Conservation (phyloP, 2,888 invertebrate genomes). For the Serripes groenlandicus region DNA sequence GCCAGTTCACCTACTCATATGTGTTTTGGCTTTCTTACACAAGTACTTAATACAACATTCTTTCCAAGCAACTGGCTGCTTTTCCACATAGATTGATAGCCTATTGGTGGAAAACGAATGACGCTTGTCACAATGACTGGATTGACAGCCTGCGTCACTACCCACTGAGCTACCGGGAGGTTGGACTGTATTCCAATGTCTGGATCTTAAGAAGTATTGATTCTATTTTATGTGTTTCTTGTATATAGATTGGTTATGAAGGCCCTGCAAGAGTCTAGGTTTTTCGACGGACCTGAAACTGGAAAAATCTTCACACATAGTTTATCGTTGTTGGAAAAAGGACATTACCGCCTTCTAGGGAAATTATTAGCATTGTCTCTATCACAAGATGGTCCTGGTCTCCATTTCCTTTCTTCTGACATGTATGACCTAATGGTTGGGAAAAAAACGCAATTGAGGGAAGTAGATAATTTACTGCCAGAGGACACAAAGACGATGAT, state of each 20-base stretch:
- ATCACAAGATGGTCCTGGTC: constrained; percentile 26
- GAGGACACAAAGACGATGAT: constrained; percentile 16
- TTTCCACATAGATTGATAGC: too few relatives aligned
- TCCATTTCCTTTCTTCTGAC: constrained; percentile 22
- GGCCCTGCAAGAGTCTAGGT: constrained; percentile 11
- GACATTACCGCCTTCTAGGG: constrained; percentile 24
- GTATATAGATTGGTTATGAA: constrained; percentile 11
- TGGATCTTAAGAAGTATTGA: too few relatives aligned
- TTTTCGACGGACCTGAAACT: constrained; percentile 28
- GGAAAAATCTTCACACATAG: constrained; percentile 37
- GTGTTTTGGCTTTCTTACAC: too few relatives aligned
- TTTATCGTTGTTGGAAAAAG: constrained; percentile 22
- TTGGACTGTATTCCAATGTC: too few relatives aligned
- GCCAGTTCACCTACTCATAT: too few relatives aligned
- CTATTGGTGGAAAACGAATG: too few relatives aligned
- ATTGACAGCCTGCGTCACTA: too few relatives aligned
- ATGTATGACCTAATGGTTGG: constrained; percentile 30
- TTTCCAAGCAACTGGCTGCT: too few relatives aligned
- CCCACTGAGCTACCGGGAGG: too few relatives aligned
- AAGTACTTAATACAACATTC: too few relatives aligned
- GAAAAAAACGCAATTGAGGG: constrained; percentile 6
- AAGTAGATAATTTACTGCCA: constrained; percentile 13
- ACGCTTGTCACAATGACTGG: too few relatives aligned
- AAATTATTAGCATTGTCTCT: constrained; percentile 26
- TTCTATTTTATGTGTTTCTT: too few relatives aligned